Evolutionary conservation across 2,888 invertebrate genomes (phyloP), one percentile per base, ranked within the genome.

Genomic region (Drosophila kuntzei): DNA sequence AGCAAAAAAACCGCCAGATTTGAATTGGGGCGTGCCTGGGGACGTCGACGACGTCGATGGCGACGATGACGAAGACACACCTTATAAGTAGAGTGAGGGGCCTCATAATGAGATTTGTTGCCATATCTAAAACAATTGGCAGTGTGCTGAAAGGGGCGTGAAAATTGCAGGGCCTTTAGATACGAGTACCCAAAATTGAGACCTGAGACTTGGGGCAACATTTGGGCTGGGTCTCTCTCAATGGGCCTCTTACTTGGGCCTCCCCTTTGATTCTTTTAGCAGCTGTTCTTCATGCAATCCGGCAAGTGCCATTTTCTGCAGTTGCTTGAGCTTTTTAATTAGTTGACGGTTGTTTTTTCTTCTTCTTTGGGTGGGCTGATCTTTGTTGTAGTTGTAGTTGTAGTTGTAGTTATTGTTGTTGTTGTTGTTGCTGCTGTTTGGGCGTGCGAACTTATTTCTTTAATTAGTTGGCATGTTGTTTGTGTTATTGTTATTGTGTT

Each of bases 271-370:
- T 50, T 49, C 36, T 49, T 34, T 22, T 29, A 22, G 55, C 72
- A 63, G 46, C 72, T 60, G 46, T 61, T 53, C 41, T 59, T 63
- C 18, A 8, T 39, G 61, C 65, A 47, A 59, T 39, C 57, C 57
- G 69, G 70, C 86, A 85, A 81, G 86, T 82, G 83, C 60, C 76
- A 81, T 80, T 83, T 82, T 60, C 78, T 62, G 67, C 51, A 69
- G 55, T 67, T 67, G 44, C 39, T 60, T 53, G 46, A 18, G 27
- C 22, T 75, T 72, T 82, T 76, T 80, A 76, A 83, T 73, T 86
- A 71, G 83, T 59, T 62, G 58, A 60, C 46, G 51, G 62, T 36
- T 54, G 25, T 62, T 20, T 20, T 54, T 12, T 9, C 22, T 14
- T 22, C 9, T 55, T 3, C 36, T 34, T 58, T 29, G 44, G 37